phyloP scores from a whole-genome alignment of 2,888 invertebrate genomes.

The Polydesmus complanatus region DNA sequence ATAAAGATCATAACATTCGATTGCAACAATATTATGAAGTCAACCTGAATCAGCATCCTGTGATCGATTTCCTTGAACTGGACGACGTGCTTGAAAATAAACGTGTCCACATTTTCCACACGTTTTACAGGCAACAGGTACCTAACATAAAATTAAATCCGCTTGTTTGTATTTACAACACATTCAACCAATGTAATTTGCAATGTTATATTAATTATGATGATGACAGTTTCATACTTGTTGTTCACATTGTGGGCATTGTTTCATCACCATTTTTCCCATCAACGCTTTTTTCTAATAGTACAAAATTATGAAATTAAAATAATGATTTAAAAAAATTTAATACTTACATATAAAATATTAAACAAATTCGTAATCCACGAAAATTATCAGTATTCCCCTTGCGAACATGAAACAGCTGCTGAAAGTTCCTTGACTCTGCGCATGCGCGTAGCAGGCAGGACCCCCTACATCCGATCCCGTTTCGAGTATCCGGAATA shows the following conservation, averaged over 20 bases:
- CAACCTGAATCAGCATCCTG: conserved; percentile 16
- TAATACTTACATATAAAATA: no score
- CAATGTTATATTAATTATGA: not conserved
- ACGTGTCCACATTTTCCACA: conserved; percentile 72
- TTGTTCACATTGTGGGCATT: conserved; percentile 17
- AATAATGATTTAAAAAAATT: no score
- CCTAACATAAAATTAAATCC: conserved; percentile 37
- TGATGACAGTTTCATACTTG: conserved; percentile 10
- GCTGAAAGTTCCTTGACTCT: no score
- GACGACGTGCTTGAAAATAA: conserved; percentile 54
- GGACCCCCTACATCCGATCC: no score
- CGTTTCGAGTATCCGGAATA: no score
- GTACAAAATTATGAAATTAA: not conserved
- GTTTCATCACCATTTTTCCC: conserved; percentile 16
- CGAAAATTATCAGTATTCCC: no score
- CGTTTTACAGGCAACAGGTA: conserved; percentile 69
- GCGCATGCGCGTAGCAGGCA: no score
- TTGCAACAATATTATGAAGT: conserved; percentile 6
- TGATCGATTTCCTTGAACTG: conserved; percentile 18
- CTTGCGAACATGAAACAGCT: no score
- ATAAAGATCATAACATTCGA: not conserved
- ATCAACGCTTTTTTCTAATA: conserved; percentile 7
- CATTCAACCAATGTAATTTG: not conserved
- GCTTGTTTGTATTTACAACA: not conserved
- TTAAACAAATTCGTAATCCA: no score